Base-by-base conservation (phyloP, 2,888 invertebrate genomes). In the Actias luna region DNA sequence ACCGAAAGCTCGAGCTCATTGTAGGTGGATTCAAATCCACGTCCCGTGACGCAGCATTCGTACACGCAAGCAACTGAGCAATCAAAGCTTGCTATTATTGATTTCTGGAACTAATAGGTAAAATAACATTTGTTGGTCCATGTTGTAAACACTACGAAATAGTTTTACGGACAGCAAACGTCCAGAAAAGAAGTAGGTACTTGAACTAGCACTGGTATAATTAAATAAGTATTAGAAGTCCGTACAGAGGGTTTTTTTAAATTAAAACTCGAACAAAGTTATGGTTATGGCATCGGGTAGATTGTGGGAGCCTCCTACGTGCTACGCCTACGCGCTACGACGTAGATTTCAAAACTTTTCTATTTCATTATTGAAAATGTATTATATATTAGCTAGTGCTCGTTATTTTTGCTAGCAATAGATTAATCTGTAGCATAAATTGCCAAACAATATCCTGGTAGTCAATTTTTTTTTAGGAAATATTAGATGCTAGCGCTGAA, bases 261-360 rank as follows among this genome's bases (percentile, higher is more conserved):
- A 62, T 31, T 58, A 42, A 62, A 33, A 62, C 42, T 55, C 25
- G 25, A 50, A 22, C 2, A 25, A 25, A 12, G 46, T 22, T 22
- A 22, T n/a, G 31, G 16, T 14, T 16, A 57, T 52, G 39, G 29
- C 57, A 46, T 46, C 46, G 50, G 33, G 58, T 75, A 79, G 76
- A 69, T 65, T 75, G 80, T 80, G 79, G 83, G 63, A 64, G 65
- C 61, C 61, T 63, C 77, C 84, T 84, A 85, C 85, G 83, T 82
- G 83, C 76, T 66, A 63, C 59, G 83, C 77, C 83, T 84, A 84
- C 83, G 77, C 61, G 74, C 71, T 70, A 72, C 72, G 72, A 66
- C 61, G 59, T 72, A 74, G 73, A 66, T 16, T 29, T 55, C 64
- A 70, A 69, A 69, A 58, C 65, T 71, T 74, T 75, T 73, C 73